Base-by-base conservation (phyloP, 1,140 invertebrate genomes). In the Limonius californicus region DNA sequence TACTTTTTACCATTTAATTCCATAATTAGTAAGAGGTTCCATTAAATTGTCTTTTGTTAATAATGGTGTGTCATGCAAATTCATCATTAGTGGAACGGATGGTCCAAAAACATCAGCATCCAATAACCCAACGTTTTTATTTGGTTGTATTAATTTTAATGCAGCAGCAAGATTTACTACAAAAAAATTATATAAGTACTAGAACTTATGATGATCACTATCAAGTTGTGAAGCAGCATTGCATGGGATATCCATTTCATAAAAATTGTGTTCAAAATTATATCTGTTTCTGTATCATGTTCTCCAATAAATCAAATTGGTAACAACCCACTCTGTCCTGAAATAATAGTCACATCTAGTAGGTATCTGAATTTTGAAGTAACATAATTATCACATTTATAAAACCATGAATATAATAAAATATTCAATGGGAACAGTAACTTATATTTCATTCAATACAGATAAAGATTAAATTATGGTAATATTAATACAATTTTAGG, bases 21-120 rank as follows among this genome's bases (percentile, higher is more conserved):
- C 91, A 82, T 92, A 95, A 77, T 97, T 97, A 4, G 88, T 73
- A 7, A 95, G 80, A 8, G 94, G 94, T 72, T 89, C 83, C 84
- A 97, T 95, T 12, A 89, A 74, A 70, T 95, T 88, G 57, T 89
- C 80, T 63, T 88, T 79, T 73, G 88, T 88, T 12, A 93, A 64
- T 69, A 87, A 78, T 0, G 92, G 91, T 64, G 87, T 82, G 56
- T 88, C 87, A 62, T 84, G 79, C 8, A 95, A 75, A 78, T 94
- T 94, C 91, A 95, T 93, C 89, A 97, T 91, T n/a, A 89, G 78
- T 7, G 94, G 93, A 61, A 96, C 82, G 0, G 90, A 92, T 0
- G 94, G 94, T 0, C 94, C 94, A 79, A 91, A 96, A 7, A 97
- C 87, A 80, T 97, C 94, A 0, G 90, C 89, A 82, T 97, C 94